These are phyloP conservation scores for Hyposoter dolosus DNA, from an alignment of 2,888 invertebrate genomes.

Conservation along the genomic window DNA sequence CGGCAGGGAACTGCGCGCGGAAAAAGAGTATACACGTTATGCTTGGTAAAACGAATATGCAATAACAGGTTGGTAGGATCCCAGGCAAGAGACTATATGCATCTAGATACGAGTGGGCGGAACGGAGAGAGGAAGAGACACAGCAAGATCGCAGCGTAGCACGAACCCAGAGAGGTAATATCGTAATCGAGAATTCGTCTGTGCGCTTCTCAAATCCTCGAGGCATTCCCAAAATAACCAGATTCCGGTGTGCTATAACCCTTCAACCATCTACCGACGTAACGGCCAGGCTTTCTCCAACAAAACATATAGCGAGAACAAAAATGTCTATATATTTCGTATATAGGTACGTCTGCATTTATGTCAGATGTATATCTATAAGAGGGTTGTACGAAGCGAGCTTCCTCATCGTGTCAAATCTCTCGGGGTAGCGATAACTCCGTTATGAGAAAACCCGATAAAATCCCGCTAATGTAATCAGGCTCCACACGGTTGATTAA, in stretches of 20 bases:
- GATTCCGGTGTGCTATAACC: slow-evolving; percentile 52
- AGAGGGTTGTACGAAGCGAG: slow-evolving; percentile 72
- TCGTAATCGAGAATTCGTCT: slow-evolving; percentile 69
- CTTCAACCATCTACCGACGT: slow-evolving; percentile 21
- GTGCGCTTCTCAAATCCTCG: slow-evolving; percentile 65
- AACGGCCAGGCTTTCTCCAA: slow-evolving; percentile 30
- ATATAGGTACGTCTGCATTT: neutral
- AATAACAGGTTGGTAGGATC: slow-evolving; percentile 74
- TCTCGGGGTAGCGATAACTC: slow-evolving; percentile 75
- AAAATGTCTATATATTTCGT: slow-evolving; percentile 26
- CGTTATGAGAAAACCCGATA: slow-evolving; percentile 79
- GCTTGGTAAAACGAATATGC: slow-evolving; percentile 79
- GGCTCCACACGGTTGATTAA: slow-evolving; percentile 82
- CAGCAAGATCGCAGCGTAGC: slow-evolving; percentile 50
- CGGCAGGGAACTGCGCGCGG: slow-evolving; percentile 62
- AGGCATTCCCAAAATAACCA: slow-evolving; percentile 66
- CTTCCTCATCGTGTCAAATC: slow-evolving; percentile 73
- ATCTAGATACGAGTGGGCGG: slow-evolving; percentile 6
- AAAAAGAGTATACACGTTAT: slow-evolving; percentile 73
- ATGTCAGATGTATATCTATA: slow-evolving; percentile 29
- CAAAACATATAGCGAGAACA: slow-evolving; percentile 29
- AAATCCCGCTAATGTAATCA: slow-evolving; percentile 82
- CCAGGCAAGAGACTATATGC: slow-evolving; percentile 44
- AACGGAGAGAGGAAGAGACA: slow-evolving; percentile 18
- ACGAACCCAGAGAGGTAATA: slow-evolving; percentile 65